Percentiles rank a stretch among this genome's conserved stretches.
Evolutionary conservation across 2,888 invertebrate genomes (phyloP).

Genomic region (Trilocha varians): DNA sequence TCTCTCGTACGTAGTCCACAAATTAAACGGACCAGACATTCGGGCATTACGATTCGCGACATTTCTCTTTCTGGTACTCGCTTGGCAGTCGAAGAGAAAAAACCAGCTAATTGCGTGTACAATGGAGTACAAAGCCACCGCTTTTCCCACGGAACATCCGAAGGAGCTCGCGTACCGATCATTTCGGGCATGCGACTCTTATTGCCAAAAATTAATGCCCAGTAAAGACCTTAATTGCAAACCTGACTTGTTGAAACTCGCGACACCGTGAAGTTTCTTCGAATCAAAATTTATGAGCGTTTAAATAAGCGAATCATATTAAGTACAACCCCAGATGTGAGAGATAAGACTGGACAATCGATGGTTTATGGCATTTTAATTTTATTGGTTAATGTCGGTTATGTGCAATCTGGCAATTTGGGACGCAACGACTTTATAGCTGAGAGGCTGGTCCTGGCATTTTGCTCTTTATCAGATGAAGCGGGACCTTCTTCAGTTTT

Average conservation of each 20-base stretch:
- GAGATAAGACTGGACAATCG: conserved; percentile 29
- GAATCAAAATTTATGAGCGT: conserved; percentile 43
- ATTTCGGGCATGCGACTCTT: conserved; percentile 64
- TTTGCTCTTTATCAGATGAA: conserved; percentile 5
- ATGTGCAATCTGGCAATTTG: conserved; percentile 23
- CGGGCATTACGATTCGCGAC: conserved; percentile 58
- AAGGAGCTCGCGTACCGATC: conserved; percentile 57
- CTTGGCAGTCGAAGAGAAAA: conserved; percentile 57
- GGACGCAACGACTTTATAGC: conserved; percentile 41
- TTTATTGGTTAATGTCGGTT: conserved; percentile 47
- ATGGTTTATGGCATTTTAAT: conserved; percentile 55
- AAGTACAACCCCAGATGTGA: conserved; percentile 40
- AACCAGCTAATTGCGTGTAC: conserved; percentile 64
- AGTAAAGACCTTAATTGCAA: conserved; percentile 68
- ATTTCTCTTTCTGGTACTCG: conserved; percentile 60
- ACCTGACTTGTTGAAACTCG: conserved; percentile 46
- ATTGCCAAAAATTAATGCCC: conserved; percentile 74
- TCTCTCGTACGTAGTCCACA: conserved; percentile 37
- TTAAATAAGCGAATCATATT: conserved; percentile 53
- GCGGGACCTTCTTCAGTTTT: background rate
- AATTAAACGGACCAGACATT: conserved; percentile 55
- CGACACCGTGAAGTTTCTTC: conserved; percentile 41
- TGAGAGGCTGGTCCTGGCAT: conserved; percentile 20
- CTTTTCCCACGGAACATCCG: conserved; percentile 66
- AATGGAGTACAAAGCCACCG: conserved; percentile 66